Percentiles rank a stretch among this genome's conserved stretches.
These are phyloP conservation scores for Pelobates cultripes DNA, from an alignment of 2,797 vertebrate species.

Conservation along the genomic window DNA sequence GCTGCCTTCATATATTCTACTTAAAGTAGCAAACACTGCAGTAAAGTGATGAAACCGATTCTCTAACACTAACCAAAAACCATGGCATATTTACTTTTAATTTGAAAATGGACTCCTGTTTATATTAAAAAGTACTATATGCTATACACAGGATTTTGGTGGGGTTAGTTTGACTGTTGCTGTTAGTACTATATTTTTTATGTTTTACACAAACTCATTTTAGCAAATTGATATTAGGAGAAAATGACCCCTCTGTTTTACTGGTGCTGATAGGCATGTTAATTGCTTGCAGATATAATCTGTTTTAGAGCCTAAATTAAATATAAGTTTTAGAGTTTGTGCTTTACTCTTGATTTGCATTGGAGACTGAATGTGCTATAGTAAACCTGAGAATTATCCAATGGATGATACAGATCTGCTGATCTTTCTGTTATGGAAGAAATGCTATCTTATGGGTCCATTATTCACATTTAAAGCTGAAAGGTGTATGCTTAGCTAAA, in stretches of 20 bases:
- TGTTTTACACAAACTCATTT: constrained; percentile 67
- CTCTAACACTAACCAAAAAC: constrained; percentile 14
- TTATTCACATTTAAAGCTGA: constrained; percentile 79
- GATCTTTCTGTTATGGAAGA: constrained; percentile 79
- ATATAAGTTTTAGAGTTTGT: constrained; percentile 69
- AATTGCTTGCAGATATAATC: constrained; percentile 88
- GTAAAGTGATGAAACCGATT: constrained; percentile 34
- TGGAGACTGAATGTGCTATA: constrained; percentile 64
- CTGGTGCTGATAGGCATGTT: constrained; percentile 80
- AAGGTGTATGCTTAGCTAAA: constrained; percentile 86
- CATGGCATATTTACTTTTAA: constrained; percentile 40
- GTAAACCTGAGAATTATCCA: constrained; percentile 73
- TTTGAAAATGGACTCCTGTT: constrained; percentile 48
- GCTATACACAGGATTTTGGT: constrained; percentile 57
- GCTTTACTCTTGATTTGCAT: constrained; percentile 63
- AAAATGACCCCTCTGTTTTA: constrained; percentile 70
- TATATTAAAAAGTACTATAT: constrained; percentile 59
- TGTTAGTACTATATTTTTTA: constrained; percentile 67
- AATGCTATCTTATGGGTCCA: constrained; percentile 79
- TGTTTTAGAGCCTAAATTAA: constrained; percentile 76
- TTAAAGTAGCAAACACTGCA: constrained; percentile 16
- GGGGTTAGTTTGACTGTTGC: constrained; percentile 61
- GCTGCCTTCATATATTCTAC: constrained; percentile 30
- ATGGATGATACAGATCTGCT: constrained; percentile 87
- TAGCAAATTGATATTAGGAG: constrained; percentile 60